Evolutionary conservation across 30 jellyfish, hydroid and myxozoan species (phyloP).

Genomic region (Hydractinia symbiolongicarpus): DNA sequence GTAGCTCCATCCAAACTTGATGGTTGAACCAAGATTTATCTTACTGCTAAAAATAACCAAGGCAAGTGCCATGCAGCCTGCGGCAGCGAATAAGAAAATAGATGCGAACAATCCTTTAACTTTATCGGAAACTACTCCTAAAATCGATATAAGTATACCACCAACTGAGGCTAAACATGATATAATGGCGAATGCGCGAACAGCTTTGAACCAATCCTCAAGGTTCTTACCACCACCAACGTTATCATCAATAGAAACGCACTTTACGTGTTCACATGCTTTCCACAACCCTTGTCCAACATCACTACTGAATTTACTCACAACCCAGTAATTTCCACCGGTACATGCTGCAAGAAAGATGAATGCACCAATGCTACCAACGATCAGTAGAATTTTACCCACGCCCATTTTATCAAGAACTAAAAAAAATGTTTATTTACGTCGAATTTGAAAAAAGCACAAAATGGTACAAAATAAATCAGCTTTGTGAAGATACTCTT

Average conservation of each 20-base stretch:
- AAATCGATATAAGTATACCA: background rate
- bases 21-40: background rate
- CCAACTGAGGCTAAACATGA: background rate
- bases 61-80: conserved; percentile 10
- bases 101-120: conserved; percentile 9
- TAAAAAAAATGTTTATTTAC: too few species aligned
- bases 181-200: conserved; percentile 21
- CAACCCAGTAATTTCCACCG: conserved; percentile 18
- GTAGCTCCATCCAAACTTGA: background rate
- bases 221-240: background rate
- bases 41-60: background rate
- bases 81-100: background rate
- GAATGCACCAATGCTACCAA: conserved; percentile 9
- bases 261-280: background rate
- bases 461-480: too few species aligned
- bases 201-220: background rate
- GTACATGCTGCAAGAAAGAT: conserved; percentile 21
- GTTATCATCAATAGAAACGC: background rate
- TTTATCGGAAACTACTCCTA: conserved; percentile 4
- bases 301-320: background rate
- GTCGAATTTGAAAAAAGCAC: too few species aligned
- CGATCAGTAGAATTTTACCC: background rate
- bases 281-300: conserved; percentile 10
- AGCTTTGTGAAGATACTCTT: too few species aligned
- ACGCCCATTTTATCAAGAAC: background rate